Evolutionary conservation across 2,113 vertebrate species (phyloP), one percentile per base, ranked within the genome.

Genomic region (Alethe diademata): DNA sequence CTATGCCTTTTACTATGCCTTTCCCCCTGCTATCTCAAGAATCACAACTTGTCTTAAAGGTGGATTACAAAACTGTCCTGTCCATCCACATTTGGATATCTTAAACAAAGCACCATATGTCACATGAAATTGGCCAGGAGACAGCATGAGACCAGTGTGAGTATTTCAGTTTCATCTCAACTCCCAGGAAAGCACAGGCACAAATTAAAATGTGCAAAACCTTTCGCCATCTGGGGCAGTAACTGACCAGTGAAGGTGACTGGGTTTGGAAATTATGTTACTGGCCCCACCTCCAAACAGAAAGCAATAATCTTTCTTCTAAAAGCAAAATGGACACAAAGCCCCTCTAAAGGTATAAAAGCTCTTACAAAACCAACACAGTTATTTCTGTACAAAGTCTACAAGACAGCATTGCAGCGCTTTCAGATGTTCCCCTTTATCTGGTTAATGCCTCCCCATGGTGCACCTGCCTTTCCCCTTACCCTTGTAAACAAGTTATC

Each of bases 381-480:
- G 54, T 25, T 75, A 7, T 62, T 87, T 72, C 69, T 65, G 28
- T 12, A 29, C 0, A 2, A 58, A 36, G 33, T 12, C 74, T 69
- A 71, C 36, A n/a, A 74, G 35, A 14, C 5, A 1, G 22, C 54
- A 36, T 26, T 61, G 54, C 35, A 56, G 19, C 0, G 1, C 29
- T 92, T 92, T 84, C 65, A 81, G 65, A 84, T 60, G 70, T 60
- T 95, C 45, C 11, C 65, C 78, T 84, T 90, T 80, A 76, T 79
- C 87, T 88, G 54, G 38, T 61, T 90, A 42, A 57, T 86, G 53
- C 35, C 51, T 86, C 62, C 58, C 54, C 71, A 43, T 47, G 51
- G 58, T 93, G 60, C 92, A 96, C 85, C 90, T 96, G 81, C 81
- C 94, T 94, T 73, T 85, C 38, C 48, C 88, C 91, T 84, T 58